These are phyloP conservation scores for Zapus hudsonius DNA, from an alignment of 2,113 vertebrate genomes.

Conservation along the genomic window DNA sequence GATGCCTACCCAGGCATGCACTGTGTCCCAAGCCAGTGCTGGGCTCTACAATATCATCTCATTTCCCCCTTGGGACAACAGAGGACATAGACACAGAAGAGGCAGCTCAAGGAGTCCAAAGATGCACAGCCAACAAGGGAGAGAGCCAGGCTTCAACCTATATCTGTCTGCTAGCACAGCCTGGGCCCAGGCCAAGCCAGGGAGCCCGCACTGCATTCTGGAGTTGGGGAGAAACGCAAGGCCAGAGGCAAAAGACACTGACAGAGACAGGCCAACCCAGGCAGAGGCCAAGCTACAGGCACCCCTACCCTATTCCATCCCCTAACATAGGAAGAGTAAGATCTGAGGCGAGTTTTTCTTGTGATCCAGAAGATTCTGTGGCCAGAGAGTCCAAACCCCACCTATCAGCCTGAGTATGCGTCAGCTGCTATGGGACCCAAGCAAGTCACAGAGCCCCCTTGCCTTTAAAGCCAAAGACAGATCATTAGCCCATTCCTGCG, in stretches of 20 bases:
- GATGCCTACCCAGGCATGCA: too few species aligned
- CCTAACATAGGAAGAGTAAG: not conserved
- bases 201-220: not conserved
- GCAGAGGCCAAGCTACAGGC: not conserved
- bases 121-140: not conserved
- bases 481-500: not conserved
- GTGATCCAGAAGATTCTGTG: not conserved
- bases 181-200: not conserved
- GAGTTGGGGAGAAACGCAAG: not conserved
- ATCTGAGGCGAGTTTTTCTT: not conserved
- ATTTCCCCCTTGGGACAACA: not conserved
- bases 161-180: not conserved
- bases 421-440: not conserved
- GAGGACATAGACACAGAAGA: not conserved
- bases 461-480: not conserved
- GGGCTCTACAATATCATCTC: not conserved
- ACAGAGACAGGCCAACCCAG: accelerated
- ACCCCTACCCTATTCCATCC: accelerated
- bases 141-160: not conserved
- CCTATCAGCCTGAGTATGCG: not conserved
- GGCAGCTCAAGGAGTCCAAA: not conserved
- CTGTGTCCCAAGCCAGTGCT: not conserved
- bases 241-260: not conserved
- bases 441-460: not conserved
- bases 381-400: not conserved